phyloP scores from a whole-genome alignment of 1,140 invertebrate genomes.

The Psix sp. region DNA sequence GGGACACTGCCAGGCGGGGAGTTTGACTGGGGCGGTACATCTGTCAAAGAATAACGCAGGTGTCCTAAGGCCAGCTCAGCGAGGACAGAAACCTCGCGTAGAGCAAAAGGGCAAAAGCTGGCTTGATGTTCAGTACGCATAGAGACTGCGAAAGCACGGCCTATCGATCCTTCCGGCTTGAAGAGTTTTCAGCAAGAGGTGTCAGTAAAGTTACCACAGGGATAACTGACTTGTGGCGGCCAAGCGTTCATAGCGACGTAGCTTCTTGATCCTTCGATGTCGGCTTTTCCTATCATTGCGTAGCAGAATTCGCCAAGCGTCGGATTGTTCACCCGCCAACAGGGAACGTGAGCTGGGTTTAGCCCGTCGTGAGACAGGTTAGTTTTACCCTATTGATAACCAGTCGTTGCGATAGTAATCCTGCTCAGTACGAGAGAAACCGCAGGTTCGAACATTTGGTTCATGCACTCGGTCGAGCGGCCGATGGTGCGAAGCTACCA shows the following conservation, averaged over 20 bases:
- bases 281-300: slow-evolving; percentile 87
- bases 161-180: too few relatives aligned
- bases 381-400: slow-evolving; percentile 81
- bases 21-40: slow-evolving; percentile 88
- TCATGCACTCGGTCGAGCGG: too few relatives aligned
- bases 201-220: slow-evolving; percentile 86
- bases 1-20: slow-evolving; percentile 83
- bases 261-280: slow-evolving; percentile 88
- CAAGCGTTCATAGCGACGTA: slow-evolving; percentile 86
- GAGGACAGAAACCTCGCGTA: slow-evolving; percentile 86
- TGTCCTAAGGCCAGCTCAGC: slow-evolving; percentile 86
- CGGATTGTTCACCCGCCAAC: slow-evolving; percentile 69
- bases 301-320: slow-evolving; percentile 79
- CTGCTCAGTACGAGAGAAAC: slow-evolving; percentile 86
- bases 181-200: too few relatives aligned
- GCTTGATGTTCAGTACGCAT: slow-evolving; percentile 86
- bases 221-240: slow-evolving; percentile 85
- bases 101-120: slow-evolving; percentile 87
- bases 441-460: slow-evolving; percentile 82
- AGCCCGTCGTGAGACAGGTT: slow-evolving; percentile 89
- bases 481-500: too few relatives aligned
- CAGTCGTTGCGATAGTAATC: slow-evolving; percentile 80
- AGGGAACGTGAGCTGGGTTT: slow-evolving; percentile 83
- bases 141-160: slow-evolving; percentile 84
- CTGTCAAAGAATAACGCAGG: slow-evolving; percentile 85